phyloP scores from a whole-genome alignment of 30 jellyfish, hydroid and myxozoan genomes.

The Pelagia noctiluca region DNA sequence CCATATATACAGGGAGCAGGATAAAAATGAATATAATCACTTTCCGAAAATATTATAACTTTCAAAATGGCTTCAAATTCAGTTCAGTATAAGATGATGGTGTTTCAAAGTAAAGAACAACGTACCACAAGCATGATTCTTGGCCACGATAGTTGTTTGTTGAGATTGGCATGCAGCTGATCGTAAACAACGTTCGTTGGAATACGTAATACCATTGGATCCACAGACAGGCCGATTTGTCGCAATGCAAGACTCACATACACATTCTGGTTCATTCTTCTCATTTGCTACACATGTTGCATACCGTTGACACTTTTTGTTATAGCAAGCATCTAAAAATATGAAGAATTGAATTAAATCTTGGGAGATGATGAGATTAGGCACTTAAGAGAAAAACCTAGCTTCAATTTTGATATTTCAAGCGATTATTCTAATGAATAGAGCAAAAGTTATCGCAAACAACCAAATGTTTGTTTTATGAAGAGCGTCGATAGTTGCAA shows the following conservation, averaged over 20 bases:
- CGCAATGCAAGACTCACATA: slow-evolving; percentile 73
- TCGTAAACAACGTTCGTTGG: slow-evolving; percentile 72
- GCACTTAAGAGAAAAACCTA: too few relatives aligned
- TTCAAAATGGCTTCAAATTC: neutral
- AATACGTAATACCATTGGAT: slow-evolving; percentile 78
- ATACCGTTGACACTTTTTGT: slow-evolving; percentile 38
- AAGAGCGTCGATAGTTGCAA: too few relatives aligned
- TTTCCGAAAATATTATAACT: neutral
- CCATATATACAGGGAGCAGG: too few relatives aligned
- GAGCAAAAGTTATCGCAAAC: too few relatives aligned
- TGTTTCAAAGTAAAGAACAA: neutral
- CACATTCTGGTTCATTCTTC: slow-evolving; percentile 72
- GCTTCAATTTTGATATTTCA: too few relatives aligned
- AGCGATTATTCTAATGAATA: too few relatives aligned
- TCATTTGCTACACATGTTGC: slow-evolving; percentile 45
- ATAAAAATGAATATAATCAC: too few relatives aligned
- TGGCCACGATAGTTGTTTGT: slow-evolving; percentile 36
- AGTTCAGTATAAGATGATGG: neutral
- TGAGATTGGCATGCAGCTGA: slow-evolving; percentile 60
- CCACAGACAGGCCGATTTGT: slow-evolving; percentile 86
- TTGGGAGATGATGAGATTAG: too few relatives aligned
- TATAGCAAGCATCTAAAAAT: slow-evolving; percentile 80
- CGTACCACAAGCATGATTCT: slow-evolving; percentile 86
- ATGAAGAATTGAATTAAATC: neutral
- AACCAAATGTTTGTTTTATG: too few relatives aligned